A percentile compares a stretch with the other conserved stretches of the same genome.
phyloP scores from a whole-genome alignment of 2,888 invertebrate species.

The Limnephilus rhombicus region DNA sequence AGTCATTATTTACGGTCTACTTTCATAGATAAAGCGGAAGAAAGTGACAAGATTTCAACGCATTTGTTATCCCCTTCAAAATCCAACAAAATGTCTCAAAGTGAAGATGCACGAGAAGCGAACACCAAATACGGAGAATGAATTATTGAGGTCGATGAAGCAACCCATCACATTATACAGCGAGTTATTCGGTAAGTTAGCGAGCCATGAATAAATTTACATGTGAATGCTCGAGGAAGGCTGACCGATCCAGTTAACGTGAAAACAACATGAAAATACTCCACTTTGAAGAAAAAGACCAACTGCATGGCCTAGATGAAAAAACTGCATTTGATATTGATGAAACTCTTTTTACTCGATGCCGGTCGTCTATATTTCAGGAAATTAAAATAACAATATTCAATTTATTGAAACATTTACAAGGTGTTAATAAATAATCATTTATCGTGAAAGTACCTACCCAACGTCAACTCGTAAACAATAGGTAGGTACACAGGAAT shows the following conservation, averaged over 20 bases:
- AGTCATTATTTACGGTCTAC: too few species aligned
- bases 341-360: background rate
- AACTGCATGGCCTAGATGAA: background rate
- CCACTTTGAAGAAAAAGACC: background rate
- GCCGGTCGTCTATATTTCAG: background rate
- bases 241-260: background rate
- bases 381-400: background rate
- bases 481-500: background rate
- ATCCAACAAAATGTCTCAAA: background rate
- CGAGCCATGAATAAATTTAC: constrained; percentile 25
- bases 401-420: background rate
- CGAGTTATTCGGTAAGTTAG: constrained; percentile 21
- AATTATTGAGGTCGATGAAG: constrained; percentile 10
- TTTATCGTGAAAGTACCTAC: background rate
- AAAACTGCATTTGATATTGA: background rate
- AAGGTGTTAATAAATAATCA: background rate
- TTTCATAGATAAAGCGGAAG: too few species aligned
- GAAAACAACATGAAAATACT: background rate
- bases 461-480: background rate
- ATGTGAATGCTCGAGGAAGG: background rate
- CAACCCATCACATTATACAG: background rate
- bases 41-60: too few species aligned
- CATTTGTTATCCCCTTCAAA: background rate
- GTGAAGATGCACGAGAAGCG: background rate
- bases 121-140: background rate